Conservation (phyloP, 2,888 invertebrate species). For the Villa cingulata region DNA sequence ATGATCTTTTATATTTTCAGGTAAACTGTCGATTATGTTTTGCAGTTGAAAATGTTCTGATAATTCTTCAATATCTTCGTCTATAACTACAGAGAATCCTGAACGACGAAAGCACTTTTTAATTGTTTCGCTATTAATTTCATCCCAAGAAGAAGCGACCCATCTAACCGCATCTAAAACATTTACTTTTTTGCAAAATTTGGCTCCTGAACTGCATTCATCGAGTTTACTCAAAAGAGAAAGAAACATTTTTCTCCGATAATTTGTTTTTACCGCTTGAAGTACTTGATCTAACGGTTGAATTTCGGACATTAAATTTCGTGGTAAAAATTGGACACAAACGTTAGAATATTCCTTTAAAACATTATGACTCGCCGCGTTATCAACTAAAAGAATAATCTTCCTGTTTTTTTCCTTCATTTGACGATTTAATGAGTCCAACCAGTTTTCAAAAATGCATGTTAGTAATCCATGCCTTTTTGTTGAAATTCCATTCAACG, state of each 20-base stretch:
- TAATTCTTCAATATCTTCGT: not conserved
- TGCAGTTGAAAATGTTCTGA: constrained; percentile 1
- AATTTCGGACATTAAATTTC: constrained; percentile 2
- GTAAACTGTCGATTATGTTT: constrained; percentile 1
- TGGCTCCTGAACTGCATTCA: constrained; percentile 2
- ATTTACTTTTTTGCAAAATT: not conserved
- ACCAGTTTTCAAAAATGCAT: not conserved
- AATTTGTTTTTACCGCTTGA: not conserved
- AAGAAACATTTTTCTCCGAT: not conserved
- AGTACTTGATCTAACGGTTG: not conserved
- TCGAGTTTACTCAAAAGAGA: not conserved
- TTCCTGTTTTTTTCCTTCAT: not conserved
- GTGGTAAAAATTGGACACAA: not conserved
- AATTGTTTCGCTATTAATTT: not conserved
- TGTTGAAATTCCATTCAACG: too few species aligned
- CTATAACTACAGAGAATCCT: not conserved
- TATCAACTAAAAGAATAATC: not conserved
- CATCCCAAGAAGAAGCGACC: not conserved
- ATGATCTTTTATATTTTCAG: constrained; percentile 3
- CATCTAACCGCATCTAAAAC: not conserved
- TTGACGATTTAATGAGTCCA: not conserved
- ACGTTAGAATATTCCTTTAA: constrained; percentile 2
- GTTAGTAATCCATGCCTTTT: too few species aligned
- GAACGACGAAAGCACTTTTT: not conserved
- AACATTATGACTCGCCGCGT: constrained; percentile 2